A percentile compares a stretch with the other conserved stretches of the same genome.
Conservation (phyloP, 2,113 vertebrate species). For the Ranitomeya variabilis region DNA sequence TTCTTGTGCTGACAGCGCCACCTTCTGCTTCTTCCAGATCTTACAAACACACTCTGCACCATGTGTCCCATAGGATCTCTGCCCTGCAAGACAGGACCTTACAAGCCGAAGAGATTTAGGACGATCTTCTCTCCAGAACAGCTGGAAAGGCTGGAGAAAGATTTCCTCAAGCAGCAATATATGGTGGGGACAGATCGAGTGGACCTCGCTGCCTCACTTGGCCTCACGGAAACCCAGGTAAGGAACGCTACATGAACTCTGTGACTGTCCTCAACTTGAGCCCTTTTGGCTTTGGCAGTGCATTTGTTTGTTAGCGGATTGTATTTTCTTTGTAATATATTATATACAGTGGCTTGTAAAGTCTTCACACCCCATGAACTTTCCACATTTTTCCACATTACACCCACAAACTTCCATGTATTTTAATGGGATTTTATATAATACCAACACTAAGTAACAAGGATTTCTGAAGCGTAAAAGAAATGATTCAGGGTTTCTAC, state of each 20-base stretch:
- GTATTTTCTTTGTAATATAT: background rate
- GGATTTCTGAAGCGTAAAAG: no score
- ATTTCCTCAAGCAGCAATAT: slow-evolving; percentile 78
- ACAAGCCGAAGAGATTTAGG: slow-evolving; percentile 74
- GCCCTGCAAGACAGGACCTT: slow-evolving; percentile 59
- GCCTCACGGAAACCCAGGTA: slow-evolving; percentile 78
- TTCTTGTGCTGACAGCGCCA: background rate
- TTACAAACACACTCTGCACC: slow-evolving; percentile 53
- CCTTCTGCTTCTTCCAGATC: slow-evolving; percentile 59
- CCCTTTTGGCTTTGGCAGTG: no score
- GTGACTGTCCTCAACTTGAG: no score
- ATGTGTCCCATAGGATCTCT: background rate
- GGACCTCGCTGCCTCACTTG: slow-evolving; percentile 73
- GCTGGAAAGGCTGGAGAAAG: slow-evolving; percentile 75
- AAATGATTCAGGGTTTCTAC: no score
- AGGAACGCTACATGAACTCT: background rate
- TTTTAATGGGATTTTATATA: no score
- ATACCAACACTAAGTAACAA: no score
- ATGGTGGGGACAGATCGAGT: slow-evolving; percentile 76
- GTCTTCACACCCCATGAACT: no score
- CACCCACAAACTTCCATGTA: no score
- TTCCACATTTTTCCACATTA: no score
- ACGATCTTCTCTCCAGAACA: slow-evolving; percentile 77
- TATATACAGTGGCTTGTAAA: no score
- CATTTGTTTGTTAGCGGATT: no score